Evolutionary conservation across 1,140 invertebrate species (phyloP), one percentile per base, ranked within the genome.

Genomic region (Heliconius hewitsoni): DNA sequence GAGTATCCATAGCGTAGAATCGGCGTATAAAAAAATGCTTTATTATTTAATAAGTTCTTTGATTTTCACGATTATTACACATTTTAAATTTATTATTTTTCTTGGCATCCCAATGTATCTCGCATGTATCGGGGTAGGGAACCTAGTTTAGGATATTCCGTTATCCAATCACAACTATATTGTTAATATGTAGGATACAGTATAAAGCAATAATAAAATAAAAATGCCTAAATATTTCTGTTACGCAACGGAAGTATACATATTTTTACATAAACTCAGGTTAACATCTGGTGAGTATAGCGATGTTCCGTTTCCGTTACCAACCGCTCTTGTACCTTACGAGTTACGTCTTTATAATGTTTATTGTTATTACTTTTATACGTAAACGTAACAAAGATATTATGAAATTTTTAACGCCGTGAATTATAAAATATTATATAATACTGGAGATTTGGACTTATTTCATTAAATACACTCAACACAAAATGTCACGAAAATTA

Each of bases 361-460:
- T 66, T 39, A 75, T 66, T 42, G 34, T 60, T 75, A 66, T 66
- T 75, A 57, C 37, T 57, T 27, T 60, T 39, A 75, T 66, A 75
- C 34, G 13, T n/a, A 30, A 75, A 39, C 30, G 39, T 72, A 72
- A 72, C 34, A 72, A 72, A 19, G 37, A 19, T 19, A 9, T 72
- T 39, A 71, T 8, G n/a, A 57, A n/a, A 72, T 8, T 42, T 72
- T 39, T 37, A 71, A 71, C 19, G 8, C n/a, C n/a, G n/a, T 23
- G 55, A 23, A 60, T 60, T 9, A n/a, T 60, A 11, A 3, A 30
- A 57, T 57, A 57, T 57, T 0, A 57, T 57, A 23, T 19, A 19
- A 52, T 52, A 23, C 19, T 9, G 19, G n/a, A 23, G n/a, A 57
- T 57, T 57, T 55, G 52, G 13, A 55, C 19, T 55, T 23, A n/a